Base-by-base conservation (phyloP, 2,113 vertebrate species). In the Atherinomorus stipes region DNA sequence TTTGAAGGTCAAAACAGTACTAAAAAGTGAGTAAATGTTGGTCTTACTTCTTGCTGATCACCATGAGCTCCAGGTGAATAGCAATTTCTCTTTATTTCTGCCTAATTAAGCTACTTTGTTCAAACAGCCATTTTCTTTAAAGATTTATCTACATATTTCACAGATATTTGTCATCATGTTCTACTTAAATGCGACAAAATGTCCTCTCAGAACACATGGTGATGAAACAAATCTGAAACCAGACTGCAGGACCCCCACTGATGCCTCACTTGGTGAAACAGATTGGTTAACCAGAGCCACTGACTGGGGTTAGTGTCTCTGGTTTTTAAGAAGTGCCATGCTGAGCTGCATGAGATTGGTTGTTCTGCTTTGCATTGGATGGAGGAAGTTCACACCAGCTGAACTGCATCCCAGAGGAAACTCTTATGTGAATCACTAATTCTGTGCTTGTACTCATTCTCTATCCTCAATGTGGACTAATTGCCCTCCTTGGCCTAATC, bases 401-500 rank as follows among this genome's bases (percentile, higher is more conserved):
- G 83, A 89, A 67, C 53, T 42, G 18, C 15, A 44, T 84, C 76
- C 71, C 66, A 8, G 65, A 72, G 58, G 83, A 79, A 76, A 78
- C 74, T 56, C 77, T 76, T 72, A 44, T 53, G 71, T 61, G 85
- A 90, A 90, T 87, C 76, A 80, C 65, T 57, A 64, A 75, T 82
- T 80, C 61, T 71, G 42, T 64, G 49, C 61, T 78, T 15, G 37
- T 63, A 83, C 66, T 64, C 59, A 72, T 44, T 71, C 65, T 80
- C 70, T 23, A 59, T 82, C 86, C 85, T 90, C 83, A 80, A 85
- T 85, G 78, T 72, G 74, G 57, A 76, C 86, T 87, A 93, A 91
- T 93, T 93, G 85, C 88, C 77, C 83, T 77, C 75, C 85, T 89
- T 85, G 84, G 79, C 88, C 74, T 84, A 65, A 85, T 92, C 74